A percentile compares a stretch with the other conserved stretches of the same genome.
Conservation (phyloP, 2,113 vertebrate species). For the Antigone vipio region DNA sequence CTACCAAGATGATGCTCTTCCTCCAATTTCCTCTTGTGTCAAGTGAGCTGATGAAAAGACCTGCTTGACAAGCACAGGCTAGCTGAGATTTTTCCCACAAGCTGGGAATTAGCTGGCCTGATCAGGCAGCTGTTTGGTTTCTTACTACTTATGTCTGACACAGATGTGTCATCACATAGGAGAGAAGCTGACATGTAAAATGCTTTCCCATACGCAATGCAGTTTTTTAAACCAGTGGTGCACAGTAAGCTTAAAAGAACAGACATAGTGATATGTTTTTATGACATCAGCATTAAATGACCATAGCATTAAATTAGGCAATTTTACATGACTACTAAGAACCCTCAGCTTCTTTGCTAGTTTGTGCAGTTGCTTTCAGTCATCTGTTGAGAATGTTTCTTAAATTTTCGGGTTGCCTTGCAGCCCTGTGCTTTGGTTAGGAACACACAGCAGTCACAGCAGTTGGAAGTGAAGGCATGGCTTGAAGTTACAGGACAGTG, state of each 20-base stretch:
- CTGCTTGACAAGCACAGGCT: not conserved
- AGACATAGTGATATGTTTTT: not conserved
- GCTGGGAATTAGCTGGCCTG: not conserved
- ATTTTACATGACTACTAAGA: not conserved
- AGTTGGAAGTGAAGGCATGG: not conserved
- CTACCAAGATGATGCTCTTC: not conserved
- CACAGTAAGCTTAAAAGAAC: not conserved
- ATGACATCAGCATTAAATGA: not conserved
- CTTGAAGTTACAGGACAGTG: not conserved
- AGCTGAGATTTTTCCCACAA: not conserved
- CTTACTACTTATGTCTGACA: not conserved
- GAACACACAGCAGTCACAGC: not conserved
- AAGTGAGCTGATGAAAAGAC: not conserved
- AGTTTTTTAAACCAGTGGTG: not conserved
- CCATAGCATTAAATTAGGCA: not conserved
- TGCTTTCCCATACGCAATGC: not conserved
- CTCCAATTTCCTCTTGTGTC: not conserved
- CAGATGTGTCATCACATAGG: not conserved
- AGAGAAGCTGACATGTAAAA: not conserved
- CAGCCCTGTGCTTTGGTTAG: not conserved
- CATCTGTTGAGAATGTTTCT: not conserved
- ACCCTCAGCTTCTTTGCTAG: not conserved
- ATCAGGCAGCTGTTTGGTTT: not conserved
- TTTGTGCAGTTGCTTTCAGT: not conserved
- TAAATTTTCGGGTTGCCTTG: not conserved